These are phyloP conservation scores for Aphis gossypii DNA, from an alignment of 1,140 invertebrate species.

Conservation along the genomic window DNA sequence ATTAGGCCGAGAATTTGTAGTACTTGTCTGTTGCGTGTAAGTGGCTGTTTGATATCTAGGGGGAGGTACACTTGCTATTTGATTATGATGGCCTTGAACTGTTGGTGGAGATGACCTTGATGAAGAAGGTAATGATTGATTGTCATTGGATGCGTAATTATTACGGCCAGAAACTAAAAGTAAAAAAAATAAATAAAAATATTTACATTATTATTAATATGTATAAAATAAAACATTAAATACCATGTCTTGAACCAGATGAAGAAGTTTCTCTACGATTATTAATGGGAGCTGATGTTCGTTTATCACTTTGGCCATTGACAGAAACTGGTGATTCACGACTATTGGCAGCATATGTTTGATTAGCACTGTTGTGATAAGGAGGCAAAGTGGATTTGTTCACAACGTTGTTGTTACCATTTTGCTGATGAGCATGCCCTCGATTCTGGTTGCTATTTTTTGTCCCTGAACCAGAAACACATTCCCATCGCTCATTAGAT, in stretches of 20 bases:
- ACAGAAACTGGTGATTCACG: slow-evolving; percentile 42
- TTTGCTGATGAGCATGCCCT: slow-evolving; percentile 53
- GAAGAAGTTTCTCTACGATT: slow-evolving; percentile 54
- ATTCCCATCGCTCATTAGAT: slow-evolving; percentile 55
- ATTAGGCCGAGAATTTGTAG: slow-evolving; percentile 44
- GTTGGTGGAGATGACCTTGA: slow-evolving; percentile 42
- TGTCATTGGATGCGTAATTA: slow-evolving; percentile 54
- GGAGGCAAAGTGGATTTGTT: slow-evolving; percentile 43
- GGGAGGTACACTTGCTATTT: slow-evolving; percentile 23
- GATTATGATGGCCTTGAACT: slow-evolving; percentile 51
- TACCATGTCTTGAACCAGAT: slow-evolving; percentile 47
- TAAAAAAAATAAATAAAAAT: background rate
- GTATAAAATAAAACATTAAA: background rate
- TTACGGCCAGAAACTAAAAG: slow-evolving; percentile 33
- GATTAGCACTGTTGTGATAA: slow-evolving; percentile 53
- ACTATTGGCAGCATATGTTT: slow-evolving; percentile 41
- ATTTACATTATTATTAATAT: background rate
- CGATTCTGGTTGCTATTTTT: slow-evolving; percentile 50
- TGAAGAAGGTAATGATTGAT: slow-evolving; percentile 51
- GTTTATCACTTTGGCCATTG: slow-evolving; percentile 49
- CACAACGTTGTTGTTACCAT: slow-evolving; percentile 46
- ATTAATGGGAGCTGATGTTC: slow-evolving; percentile 32
- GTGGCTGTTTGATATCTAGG: slow-evolving; percentile 47
- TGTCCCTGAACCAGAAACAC: slow-evolving; percentile 51
- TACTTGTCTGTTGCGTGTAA: slow-evolving; percentile 41